phyloP scores from a whole-genome alignment of 2,888 invertebrate genomes.

The Leucozona laternaria region DNA sequence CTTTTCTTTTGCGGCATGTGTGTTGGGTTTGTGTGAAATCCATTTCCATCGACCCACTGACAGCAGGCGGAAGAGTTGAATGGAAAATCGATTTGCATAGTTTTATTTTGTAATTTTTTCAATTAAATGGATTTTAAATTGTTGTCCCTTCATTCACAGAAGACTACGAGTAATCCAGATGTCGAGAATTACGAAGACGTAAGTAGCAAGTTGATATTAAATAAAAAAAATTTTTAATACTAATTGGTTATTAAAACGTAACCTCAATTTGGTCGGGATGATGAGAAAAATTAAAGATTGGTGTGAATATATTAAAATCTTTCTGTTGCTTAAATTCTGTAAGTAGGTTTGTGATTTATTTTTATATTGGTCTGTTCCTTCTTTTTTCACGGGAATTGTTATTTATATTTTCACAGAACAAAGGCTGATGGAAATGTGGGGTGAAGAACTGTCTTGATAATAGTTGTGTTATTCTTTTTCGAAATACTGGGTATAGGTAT shows the following conservation, averaged over 20 bases:
- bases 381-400: background rate
- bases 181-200: conserved; percentile 86
- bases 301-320: background rate
- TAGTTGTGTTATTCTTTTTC: background rate
- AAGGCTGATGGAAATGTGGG: background rate
- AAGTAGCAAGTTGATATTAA: conserved; percentile 80
- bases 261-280: conserved; percentile 78
- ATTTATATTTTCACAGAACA: background rate
- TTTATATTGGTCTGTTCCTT: background rate
- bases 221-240: background rate
- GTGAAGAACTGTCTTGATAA: background rate
- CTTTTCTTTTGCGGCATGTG: conserved; percentile 18
- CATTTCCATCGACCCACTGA: conserved; percentile 24
- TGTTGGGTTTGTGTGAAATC: conserved; percentile 3
- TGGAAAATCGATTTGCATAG: conserved; percentile 65
- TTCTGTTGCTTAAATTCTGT: background rate
- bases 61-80: conserved; percentile 6
- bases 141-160: conserved; percentile 76
- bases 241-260: conserved; percentile 59
- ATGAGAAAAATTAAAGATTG: background rate
- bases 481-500: no score
- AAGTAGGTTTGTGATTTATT: background rate
- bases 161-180: conserved; percentile 77
- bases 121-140: background rate
- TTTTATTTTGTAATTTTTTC: background rate